Base-by-base conservation (phyloP, 2,888 invertebrate species). In the Cepaea hortensis region DNA sequence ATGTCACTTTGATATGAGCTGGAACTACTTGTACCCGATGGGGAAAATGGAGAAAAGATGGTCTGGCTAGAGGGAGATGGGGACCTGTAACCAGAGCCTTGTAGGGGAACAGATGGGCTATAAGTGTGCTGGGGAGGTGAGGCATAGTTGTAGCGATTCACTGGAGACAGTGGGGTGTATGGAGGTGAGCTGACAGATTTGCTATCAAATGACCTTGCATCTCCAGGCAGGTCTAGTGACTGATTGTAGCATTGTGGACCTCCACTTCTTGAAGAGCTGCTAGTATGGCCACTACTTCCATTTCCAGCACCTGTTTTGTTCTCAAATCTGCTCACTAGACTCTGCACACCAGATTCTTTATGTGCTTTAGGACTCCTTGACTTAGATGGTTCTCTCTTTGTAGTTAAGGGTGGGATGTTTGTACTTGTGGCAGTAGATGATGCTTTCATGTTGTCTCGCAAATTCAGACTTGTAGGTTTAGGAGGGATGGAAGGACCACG, bases 321-420 rank as follows among this genome's bases (percentile, higher is more conserved):
- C 46, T 87, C 87, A 81, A 87, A 87, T 13, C 75, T 87, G 50
- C 81, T 84, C 46, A 87, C 81, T 81, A 87, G 48, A 68, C 81
- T 75, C 15, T 50, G 75, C 4, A 87, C 87, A n/a, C 75, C 73
- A 46, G 87, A 55, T 35, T 73, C 65, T 46, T 18, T 23, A 23
- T 23, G 72, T 20, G 75, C 18, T 55, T 35, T 20, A 23, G 80
- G 80, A 46, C 80, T 80, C 50, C 35, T 75, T 48, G 70, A 70
- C 18, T 80, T 80, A 0, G 61, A 7, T 50, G 46, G 61, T 18
- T 79, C 80, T 55, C 35, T 70, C 35, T 50, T 70, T 62, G 80
- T 1, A 55, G 82, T 72, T 3, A 72, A 55, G 35, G 82, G 72
- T 82, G 82, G 82, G 2, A 73, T 72, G 18, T 72, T 72, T 70